Evolutionary conservation across 2,888 invertebrate species (phyloP).

Genomic region (Lithophane ornitopus): DNA sequence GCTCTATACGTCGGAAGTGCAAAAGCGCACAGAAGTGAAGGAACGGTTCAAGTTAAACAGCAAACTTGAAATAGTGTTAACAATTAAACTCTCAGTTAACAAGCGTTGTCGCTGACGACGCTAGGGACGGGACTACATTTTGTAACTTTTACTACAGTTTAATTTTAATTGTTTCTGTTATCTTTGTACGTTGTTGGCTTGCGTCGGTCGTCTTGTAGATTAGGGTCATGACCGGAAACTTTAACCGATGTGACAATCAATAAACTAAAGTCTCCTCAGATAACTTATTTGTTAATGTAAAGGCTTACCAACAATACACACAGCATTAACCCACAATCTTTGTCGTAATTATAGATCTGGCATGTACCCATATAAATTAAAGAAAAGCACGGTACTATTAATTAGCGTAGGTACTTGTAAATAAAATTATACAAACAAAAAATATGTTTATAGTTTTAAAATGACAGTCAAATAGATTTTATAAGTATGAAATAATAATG

Average conservation of each 20-base stretch:
- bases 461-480: no score
- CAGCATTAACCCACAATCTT: neutral
- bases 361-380: neutral
- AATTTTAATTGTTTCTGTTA: conserved; percentile 49
- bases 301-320: neutral
- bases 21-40: conserved; percentile 45
- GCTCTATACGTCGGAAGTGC: conserved; percentile 48
- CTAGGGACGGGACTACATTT: conserved; percentile 10
- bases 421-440: neutral
- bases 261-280: neutral
- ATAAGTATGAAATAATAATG: no score
- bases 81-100: conserved; percentile 65
- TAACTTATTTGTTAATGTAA: neutral
- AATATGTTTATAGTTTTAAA: neutral
- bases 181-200: conserved; percentile 1
- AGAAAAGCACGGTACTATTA: neutral
- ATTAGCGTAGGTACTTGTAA: neutral
- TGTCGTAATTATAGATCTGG: neutral
- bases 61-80: conserved; percentile 68
- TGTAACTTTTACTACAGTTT: conserved; percentile 32
- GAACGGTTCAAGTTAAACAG: conserved; percentile 62
- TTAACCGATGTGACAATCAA: neutral
- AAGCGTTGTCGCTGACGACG: conserved; percentile 47
- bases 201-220: neutral
- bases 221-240: neutral